Evolutionary conservation across 1,140 invertebrate species (phyloP), one percentile per base, ranked within the genome.

Genomic region (Stenopsyche tienmushanensis): DNA sequence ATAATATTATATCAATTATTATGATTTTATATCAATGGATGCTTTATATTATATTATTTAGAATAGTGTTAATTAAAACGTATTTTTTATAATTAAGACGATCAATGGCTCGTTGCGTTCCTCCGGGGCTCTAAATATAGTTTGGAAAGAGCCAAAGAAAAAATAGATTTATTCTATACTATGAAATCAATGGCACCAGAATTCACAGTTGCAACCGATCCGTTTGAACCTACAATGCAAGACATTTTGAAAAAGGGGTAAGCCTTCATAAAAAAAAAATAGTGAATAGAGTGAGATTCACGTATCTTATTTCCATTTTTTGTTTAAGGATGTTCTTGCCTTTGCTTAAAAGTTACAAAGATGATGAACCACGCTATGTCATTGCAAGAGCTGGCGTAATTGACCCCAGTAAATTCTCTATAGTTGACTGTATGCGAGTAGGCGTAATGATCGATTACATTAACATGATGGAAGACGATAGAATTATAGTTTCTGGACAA

Each of bases 81-180:
- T 42, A 62, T 45, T 59, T 20, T 64, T 60, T 52, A 67, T 65
- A 65, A 59, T n/a, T n/a, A n/a, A 90, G 88, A 91, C 76, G 90
- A 91, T 66, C 76, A 83, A 60, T 84, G 88, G 73, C 74, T 93
- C n/a, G 84, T 88, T 74, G 89, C 88, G 0, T 93, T 93, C 76
- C 75, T 94, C 20, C 82, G 91, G 24, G 91, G 91, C 7, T 90
- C 88, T 75, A 94, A 93, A 79, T 92, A 90, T 72, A 92, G 90
- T 18, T 73, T 92, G 65, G 90, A 93, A 72, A 89, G 89, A 73
- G 86, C 87, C 18, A 93, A 93, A 76, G 82, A 82, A 69, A 94
- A 94, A 77, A 72, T 94, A 45, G 91, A 94, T 74, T 88, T 90
- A 79, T 90, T 88, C 73, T 84, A 84, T 66, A 82, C 74, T 0